Percentiles rank a stretch among this genome's conserved stretches.
These are phyloP conservation scores for Sus scrofa DNA, from an alignment of 2,113 vertebrate genomes.

Conservation along the genomic window DNA sequence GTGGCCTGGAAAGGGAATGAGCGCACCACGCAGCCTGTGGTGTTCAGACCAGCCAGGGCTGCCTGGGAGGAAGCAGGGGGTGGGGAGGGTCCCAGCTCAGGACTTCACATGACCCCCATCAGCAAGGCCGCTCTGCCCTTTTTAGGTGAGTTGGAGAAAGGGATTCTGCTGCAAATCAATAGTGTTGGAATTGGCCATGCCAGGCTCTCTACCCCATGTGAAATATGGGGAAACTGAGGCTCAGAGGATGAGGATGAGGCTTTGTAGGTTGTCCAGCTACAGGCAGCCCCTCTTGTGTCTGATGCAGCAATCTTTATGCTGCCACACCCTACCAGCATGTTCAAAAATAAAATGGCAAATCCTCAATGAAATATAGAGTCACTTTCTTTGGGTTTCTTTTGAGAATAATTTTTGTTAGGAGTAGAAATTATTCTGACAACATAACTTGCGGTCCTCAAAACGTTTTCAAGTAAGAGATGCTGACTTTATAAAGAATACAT, in stretches of 20 bases:
- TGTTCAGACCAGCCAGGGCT: not conserved
- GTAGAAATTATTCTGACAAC: slow-evolving; percentile 9
- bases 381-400: not conserved
- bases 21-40: rapidly evolving
- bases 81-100: not conserved
- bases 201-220: not conserved
- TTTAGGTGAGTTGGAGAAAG: not conserved
- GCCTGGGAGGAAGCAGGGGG: not conserved
- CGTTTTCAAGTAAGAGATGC: not conserved
- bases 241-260: not conserved
- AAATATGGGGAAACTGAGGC: not conserved
- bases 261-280: not conserved
- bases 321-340: not conserved
- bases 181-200: not conserved
- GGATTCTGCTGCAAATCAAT: not conserved
- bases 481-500: slow-evolving; percentile 32
- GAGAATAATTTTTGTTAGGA: slow-evolving; percentile 7
- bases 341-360: not conserved
- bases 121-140: not conserved
- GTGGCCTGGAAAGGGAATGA: not conserved
- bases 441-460: not conserved
- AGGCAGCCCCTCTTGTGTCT: not conserved
- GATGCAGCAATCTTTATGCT: not conserved
- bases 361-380: not conserved
- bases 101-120: no score